These are phyloP conservation scores for Lampris incognitus DNA, from an alignment of 2,113 vertebrate genomes.

Conservation along the genomic window DNA sequence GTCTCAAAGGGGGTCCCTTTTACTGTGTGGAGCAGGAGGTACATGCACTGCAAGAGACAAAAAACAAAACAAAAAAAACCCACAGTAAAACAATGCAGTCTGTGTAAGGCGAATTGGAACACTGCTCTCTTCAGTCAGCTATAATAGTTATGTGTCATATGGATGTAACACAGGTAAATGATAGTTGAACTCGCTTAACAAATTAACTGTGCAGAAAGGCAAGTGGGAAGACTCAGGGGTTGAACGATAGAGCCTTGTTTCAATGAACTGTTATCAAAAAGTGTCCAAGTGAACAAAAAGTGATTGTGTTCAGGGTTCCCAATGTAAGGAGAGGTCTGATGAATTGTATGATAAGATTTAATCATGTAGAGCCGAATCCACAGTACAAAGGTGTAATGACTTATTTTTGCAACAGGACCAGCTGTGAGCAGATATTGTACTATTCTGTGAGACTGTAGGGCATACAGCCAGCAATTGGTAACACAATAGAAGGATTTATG, in stretches of 20 bases:
- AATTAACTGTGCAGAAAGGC: too few species aligned
- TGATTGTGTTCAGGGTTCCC: neutral
- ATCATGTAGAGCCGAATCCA: neutral
- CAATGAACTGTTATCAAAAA: too few species aligned
- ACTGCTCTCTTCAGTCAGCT: neutral
- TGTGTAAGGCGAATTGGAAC: neutral
- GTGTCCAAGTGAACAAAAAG: neutral
- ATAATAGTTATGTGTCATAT: too few species aligned
- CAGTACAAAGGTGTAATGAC: neutral
- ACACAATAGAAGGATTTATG: neutral
- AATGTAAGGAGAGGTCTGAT: neutral
- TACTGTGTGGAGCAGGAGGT: constrained; percentile 95
- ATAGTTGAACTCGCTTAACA: too few species aligned
- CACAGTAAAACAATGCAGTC: neutral
- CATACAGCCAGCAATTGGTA: constrained; percentile 9
- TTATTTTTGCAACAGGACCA: neutral
- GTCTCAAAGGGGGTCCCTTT: constrained; percentile 98
- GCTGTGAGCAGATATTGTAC: neutral
- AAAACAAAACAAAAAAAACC: neutral
- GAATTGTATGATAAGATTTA: neutral
- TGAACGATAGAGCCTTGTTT: neutral
- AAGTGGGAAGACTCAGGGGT: too few species aligned
- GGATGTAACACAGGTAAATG: too few species aligned
- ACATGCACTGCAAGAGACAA: constrained; percentile 89
- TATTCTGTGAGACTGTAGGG: constrained; percentile 10